Base-by-base conservation (phyloP, 2,113 vertebrate genomes). In the Tachysurus fulvidraco region DNA sequence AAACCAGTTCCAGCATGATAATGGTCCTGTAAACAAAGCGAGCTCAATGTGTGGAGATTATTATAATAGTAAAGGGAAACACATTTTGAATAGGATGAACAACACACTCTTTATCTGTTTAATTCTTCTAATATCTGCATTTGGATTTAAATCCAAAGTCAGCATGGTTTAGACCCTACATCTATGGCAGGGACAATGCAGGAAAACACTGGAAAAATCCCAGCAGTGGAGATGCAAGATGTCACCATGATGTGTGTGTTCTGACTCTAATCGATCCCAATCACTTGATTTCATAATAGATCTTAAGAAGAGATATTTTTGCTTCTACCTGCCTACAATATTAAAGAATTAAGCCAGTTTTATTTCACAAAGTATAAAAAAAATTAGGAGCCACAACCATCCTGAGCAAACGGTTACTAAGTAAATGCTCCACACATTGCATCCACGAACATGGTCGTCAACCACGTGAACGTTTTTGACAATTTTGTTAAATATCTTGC, bases 171-270 rank as follows among this genome's bases (percentile, higher is more conserved):
- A 41, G 41, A 41, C 8, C 16, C 2, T 41, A 19, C 7, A 10
- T 76, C 73, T 52, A 76, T 52, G 2, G 44, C 73, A 76, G 46
- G 36, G 23, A 11, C 23, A 74, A 13, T 44, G 13, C 3, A 11
- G 71, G 67, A 41, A 10, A 28, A 69, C 67, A 6, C 28, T 36
- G 65, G 65, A 36, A 36, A 36, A 71, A 71, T 19, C 30, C 17
- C 4, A 67, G 13, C 2, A 7, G 17, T 69, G 1, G n/a, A n/a
- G n/a, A n/a, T n/a, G n/a, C n/a, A n/a, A n/a, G n/a, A n/a, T n/a
- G n/a, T 73, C 69, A 73, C 46, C 69, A 21, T 71, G 36, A 71
- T 71, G n/a, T n/a, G n/a, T n/a, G n/a, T n/a, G n/a, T n/a, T 71
- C 5, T 36, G 65, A 0, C 28, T 69, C 21, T 71, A 21, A 71